Base-by-base conservation (phyloP, 64 coral and sea anemone species). In the Actinia tenebrosa region DNA sequence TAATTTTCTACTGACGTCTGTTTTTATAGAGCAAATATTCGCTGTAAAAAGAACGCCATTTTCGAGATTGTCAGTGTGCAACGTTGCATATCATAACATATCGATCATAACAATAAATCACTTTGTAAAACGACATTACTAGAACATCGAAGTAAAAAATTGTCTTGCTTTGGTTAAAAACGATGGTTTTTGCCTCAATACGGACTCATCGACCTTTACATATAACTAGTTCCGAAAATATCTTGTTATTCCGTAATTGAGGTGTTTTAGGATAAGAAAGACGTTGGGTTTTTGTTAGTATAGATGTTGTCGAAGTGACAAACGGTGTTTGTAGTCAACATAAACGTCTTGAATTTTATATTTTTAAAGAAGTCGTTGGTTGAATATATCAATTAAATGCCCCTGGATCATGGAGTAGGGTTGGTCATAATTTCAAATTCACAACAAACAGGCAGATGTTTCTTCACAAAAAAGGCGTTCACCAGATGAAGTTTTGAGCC, bases 71-170 rank as follows among this genome's bases (percentile, higher is more conserved):
- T 75, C 27, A 30, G 69, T 15, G 69, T 75, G 23, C 69, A 75
- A 75, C 25, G 26, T 75, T 75, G 23, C 69, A 30, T 75, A 75
- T 75, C 69, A 75, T 75, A 75, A 42, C 69, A 75, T 75, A 75
- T 75, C 69, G n/a, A 75, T 30, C 56, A 75, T 37, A 75, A 75
- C 26, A 75, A 75, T 75, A 30, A 75, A 75, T 75, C 69, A 30
- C 26, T 14, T 30, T 75, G 69, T 75, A 75, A 37, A 37, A 75
- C 69, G 69, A 13, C 26, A 75, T 75, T 30, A 75, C 26, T 30
- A 75, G 69, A 10, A 75, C 10, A 72, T 72, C n/a, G 42, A 75
- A 75, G 42, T 75, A 75, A 27, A 66, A 66, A 1, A n/a, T 23
- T 14, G 10, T 58, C 56, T 11, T 16, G 56, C 2, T 58, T 58